Base-by-base conservation (phyloP, 2,888 invertebrate species). In the Microchrysa polita region DNA sequence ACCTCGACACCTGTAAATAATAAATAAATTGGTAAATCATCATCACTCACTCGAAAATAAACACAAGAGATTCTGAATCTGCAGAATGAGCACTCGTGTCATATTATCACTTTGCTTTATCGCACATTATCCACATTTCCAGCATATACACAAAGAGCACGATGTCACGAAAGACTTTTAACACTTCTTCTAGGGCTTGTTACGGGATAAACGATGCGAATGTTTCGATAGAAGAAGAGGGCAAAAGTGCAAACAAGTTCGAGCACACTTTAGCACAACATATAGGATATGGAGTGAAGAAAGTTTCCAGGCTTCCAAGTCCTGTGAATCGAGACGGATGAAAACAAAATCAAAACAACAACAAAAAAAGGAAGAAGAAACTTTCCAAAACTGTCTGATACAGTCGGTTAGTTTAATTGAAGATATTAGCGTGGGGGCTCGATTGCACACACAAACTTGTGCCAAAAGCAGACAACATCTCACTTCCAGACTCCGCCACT, bases 71-170 rank as follows among this genome's bases (percentile, higher is more conserved):
- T 48, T 34, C 42, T 1, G 42, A 12, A 22, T 22, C n/a, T 22
- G 48, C 34, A 23, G 22, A 40, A 48, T 65, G 20, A 48, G 18
- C 14, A 14, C 20, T 48, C 44, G 65, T 44, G 65, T 48, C 42
- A 40, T 44, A 65, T 65, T 65, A 65, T 65, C 65, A 34, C 65
- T 65, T 65, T 65, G 65, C 65, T 65, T 65, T 65, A 65, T 65
- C 65, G 22, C 65, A 65, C 65, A 48, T 48, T 48, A 20, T 44
- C 18, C 18, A 44, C 48, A 22, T 23, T 18, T 34, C 10, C 42
- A 20, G 34, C 65, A n/a, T n/a, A n/a, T n/a, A n/a, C n/a, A 65
- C 65, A 18, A 55, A 55, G 40, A 14, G 67, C 55, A 27, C 48
- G 16, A 65, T 52, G 65, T 52, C 67, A 67, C 69, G 57, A 57